phyloP scores from a whole-genome alignment of 2,797 vertebrate genomes.

The Hippocampus kuda region DNA sequence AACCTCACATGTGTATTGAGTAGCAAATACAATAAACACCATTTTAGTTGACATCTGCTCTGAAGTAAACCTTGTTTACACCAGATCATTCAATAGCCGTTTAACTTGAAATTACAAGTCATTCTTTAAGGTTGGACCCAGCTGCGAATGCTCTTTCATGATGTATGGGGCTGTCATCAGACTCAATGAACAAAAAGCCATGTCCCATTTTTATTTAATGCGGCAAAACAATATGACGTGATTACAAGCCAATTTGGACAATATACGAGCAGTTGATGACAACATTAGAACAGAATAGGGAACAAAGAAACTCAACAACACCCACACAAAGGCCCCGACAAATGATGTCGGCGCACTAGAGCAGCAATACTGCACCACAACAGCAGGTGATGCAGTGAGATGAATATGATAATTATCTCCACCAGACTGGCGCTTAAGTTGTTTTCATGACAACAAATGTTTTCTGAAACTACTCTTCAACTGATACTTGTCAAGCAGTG shows the following conservation, averaged over 20 bases:
- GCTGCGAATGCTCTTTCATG: conserved; percentile 1
- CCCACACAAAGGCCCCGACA: background rate
- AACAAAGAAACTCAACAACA: background rate
- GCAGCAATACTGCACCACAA: background rate
- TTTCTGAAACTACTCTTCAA: background rate
- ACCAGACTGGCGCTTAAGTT: background rate
- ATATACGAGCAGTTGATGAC: background rate
- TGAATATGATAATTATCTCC: background rate
- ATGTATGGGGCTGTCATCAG: background rate
- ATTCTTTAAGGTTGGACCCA: background rate
- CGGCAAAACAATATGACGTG: conserved; percentile 2
- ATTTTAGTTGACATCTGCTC: background rate
- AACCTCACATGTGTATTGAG: background rate
- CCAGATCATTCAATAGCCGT: background rate
- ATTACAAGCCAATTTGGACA: background rate
- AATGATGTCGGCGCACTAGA: background rate
- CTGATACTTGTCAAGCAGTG: background rate
- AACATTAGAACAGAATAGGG: background rate
- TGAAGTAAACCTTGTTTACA: background rate
- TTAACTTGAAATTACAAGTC: background rate
- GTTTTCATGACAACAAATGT: background rate
- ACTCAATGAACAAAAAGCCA: background rate
- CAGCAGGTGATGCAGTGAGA: background rate
- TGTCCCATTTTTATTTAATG: conserved; percentile 1
- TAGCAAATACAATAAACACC: background rate